Base-by-base conservation (phyloP, 1,140 invertebrate genomes). In the Ceratina calcarata region DNA sequence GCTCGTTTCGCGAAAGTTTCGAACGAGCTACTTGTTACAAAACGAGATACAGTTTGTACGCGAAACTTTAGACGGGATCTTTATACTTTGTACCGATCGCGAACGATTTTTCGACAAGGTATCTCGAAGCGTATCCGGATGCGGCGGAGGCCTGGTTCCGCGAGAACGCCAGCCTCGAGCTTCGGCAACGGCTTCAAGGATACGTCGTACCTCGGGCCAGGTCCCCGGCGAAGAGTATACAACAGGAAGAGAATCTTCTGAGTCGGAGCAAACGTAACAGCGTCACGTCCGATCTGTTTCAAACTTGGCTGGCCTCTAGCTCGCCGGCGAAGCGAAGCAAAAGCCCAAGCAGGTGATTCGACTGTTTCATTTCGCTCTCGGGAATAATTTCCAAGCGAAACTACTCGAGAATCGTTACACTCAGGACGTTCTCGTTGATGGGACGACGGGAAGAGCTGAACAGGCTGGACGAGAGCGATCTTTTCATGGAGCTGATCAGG, bases 401-500 rank as follows among this genome's bases (percentile, higher is more conserved):
- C 18, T 55, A 55, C 12, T 55, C 18, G 45, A 8, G 27, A 53
- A 68, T 27, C 6, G 6, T 49, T 12, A 3, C 15, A 1, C 78
- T 16, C 83, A 91, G 89, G 85, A 89, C 91, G 84, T 91, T 92
- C 72, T 89, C 88, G 12, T 67, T 92, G 32, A 86, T 93, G 62
- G 94, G 91, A 51, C 92, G 93, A 82, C 92, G 94, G 37, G 92
- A 94, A 74, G 94, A 95, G 86, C 89, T 95, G 81, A 94, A 94
- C 89, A 94, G 95, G 87, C 90, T 96, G 80, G 96, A 96, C 89
- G 96, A 97, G 88, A 96, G 95, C 37, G 97, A 97, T 82, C 94
- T 98, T 22, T 98, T 98, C 90, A 98, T 98, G 97, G 97, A 98
- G 92, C 94, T 98, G 73, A 98, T 98, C 86, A 95, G 97, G 62